Percentiles rank a stretch among this genome's conserved stretches.
Conservation (phyloP, 2,113 vertebrate species). For the Leucoraja erinaceus region DNA sequence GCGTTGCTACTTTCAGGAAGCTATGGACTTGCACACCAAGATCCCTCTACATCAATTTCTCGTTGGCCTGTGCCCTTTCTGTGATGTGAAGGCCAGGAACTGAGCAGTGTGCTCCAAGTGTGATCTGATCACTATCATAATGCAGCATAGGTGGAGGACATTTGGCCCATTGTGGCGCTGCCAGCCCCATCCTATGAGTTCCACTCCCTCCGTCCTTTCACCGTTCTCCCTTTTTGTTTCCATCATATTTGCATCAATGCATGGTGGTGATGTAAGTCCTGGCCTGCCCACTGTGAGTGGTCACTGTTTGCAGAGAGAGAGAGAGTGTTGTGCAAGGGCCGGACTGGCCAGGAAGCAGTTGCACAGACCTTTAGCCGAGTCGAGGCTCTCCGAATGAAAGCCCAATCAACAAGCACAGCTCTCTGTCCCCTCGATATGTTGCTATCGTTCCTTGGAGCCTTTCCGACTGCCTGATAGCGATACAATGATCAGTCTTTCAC, state of each 20-base stretch:
- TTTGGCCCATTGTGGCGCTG: not conserved
- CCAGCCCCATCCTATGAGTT: too few species aligned
- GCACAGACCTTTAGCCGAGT: not conserved
- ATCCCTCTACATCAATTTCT: not conserved
- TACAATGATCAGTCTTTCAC: slow-evolving; percentile 6
- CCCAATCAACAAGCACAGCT: not conserved
- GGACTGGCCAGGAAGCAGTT: not conserved
- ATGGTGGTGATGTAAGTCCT: too few species aligned
- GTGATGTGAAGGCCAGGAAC: not conserved
- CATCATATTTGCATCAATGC: not conserved
- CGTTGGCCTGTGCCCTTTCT: not conserved
- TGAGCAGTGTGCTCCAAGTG: not conserved
- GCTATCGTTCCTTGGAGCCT: not conserved
- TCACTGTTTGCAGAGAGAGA: not conserved
- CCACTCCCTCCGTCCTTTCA: not conserved
- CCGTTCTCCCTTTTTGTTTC: not conserved
- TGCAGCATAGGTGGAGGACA: not conserved
- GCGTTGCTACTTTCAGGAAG: too few species aligned
- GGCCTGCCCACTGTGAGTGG: not conserved
- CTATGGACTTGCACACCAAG: too few species aligned
- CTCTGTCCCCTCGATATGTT: not conserved
- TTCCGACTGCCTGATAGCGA: not conserved
- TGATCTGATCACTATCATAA: not conserved
- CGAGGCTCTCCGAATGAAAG: not conserved
- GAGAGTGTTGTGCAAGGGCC: not conserved